A percentile compares a stretch with the other conserved stretches of the same genome.
Evolutionary conservation across 30 jellyfish, hydroid and myxozoan species (phyloP).

Genomic region (Aurelia aurita complex sp. Pacific): DNA sequence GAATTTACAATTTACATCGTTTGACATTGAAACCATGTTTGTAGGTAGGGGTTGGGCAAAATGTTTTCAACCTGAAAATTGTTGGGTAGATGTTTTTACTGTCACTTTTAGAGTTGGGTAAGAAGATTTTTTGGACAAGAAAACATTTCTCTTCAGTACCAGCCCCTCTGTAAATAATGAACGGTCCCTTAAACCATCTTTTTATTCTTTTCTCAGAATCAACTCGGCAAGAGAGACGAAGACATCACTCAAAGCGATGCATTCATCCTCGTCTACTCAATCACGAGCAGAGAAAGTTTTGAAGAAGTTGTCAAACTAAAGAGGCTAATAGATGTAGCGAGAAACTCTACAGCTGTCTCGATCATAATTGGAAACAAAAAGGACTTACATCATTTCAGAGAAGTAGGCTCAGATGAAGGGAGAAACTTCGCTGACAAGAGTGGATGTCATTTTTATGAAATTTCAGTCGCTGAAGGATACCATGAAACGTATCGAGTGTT

Average conservation of each 20-base stretch:
- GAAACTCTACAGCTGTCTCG: conserved; percentile 57
- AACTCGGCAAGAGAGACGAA: conserved; percentile 69
- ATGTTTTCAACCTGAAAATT: too few relatives aligned
- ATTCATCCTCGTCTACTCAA: conserved; percentile 76
- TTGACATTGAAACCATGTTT: too few relatives aligned
- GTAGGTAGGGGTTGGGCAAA: too few relatives aligned
- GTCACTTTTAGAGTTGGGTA: too few relatives aligned
- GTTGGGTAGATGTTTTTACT: too few relatives aligned
- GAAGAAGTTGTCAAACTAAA: conserved; percentile 68
- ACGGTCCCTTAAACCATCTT: background rate
- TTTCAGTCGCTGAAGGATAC: conserved; percentile 91
- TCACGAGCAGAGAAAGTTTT: conserved; percentile 75
- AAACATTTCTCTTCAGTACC: too few relatives aligned
- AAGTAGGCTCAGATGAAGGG: conserved; percentile 87
- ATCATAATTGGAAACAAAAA: conserved; percentile 81
- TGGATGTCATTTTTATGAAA: conserved; percentile 75
- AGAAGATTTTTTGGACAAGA: too few relatives aligned
- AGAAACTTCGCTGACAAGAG: conserved; percentile 71
- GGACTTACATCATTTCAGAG: conserved; percentile 89
- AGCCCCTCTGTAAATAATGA: too few relatives aligned
- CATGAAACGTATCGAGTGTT: conserved; percentile 80
- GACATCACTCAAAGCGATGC: conserved; percentile 80
- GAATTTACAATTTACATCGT: too few relatives aligned
- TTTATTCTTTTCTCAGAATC: conserved; percentile 43
- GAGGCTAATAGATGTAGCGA: conserved; percentile 51